phyloP scores from a whole-genome alignment of 2,888 invertebrate species.

The Dorcus hopei region DNA sequence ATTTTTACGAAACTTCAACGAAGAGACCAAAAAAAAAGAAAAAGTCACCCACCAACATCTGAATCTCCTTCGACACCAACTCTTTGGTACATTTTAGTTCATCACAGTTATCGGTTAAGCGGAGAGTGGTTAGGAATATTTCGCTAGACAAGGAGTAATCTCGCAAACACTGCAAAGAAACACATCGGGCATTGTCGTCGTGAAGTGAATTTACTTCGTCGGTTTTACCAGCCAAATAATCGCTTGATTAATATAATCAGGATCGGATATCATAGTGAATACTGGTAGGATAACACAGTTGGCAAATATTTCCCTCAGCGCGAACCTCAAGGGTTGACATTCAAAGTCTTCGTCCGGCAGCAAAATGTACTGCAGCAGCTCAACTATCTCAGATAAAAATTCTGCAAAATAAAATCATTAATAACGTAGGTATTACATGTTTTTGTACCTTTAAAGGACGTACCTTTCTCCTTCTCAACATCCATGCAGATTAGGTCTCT shows the following conservation, averaged over 20 bases:
- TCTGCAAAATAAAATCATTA: slow-evolving; percentile 52
- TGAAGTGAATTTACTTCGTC: neutral
- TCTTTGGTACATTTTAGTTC: slow-evolving; percentile 80
- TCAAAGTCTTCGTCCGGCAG: slow-evolving; percentile 82
- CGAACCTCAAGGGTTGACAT: slow-evolving; percentile 74
- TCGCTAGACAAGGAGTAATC: slow-evolving; percentile 76
- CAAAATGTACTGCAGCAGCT: slow-evolving; percentile 77
- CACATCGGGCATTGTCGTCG: neutral
- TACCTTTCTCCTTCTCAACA: slow-evolving; percentile 60
- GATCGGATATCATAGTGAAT: slow-evolving; percentile 76
- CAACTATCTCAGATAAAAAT: slow-evolving; percentile 77
- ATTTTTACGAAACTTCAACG: slow-evolving; percentile 8
- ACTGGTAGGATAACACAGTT: slow-evolving; percentile 51
- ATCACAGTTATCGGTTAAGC: slow-evolving; percentile 74
- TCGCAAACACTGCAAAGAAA: slow-evolving; percentile 67
- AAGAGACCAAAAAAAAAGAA: neutral
- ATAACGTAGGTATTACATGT: too few species aligned
- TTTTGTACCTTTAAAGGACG: too few species aligned
- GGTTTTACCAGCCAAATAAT: slow-evolving; percentile 76
- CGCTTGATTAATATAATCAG: slow-evolving; percentile 87
- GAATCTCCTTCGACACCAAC: slow-evolving; percentile 77
- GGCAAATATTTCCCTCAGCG: slow-evolving; percentile 62
- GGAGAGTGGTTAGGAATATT: slow-evolving; percentile 77
- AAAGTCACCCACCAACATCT: slow-evolving; percentile 57
- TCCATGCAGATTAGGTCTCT: slow-evolving; percentile 78